A percentile compares a stretch with the other conserved stretches of the same genome.
These are phyloP conservation scores for Psittacara wagleri DNA, from an alignment of 2,113 vertebrate species.

Conservation along the genomic window DNA sequence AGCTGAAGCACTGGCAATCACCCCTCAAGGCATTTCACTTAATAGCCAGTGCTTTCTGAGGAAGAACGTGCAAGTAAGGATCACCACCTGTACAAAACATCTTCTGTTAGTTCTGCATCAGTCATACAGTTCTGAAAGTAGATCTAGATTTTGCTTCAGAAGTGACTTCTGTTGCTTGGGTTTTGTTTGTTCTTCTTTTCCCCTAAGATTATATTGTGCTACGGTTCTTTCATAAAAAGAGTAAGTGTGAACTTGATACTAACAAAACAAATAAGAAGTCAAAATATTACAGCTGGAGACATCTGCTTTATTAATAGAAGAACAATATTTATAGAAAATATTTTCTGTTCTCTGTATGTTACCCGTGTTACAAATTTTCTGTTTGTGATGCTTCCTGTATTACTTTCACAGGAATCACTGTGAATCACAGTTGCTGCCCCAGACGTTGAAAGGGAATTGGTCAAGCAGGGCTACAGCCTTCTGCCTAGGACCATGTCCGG, in stretches of 20 bases:
- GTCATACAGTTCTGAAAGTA: neutral
- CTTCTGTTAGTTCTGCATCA: neutral
- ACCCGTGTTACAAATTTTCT: neutral
- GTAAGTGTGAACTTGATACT: neutral
- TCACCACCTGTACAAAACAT: neutral
- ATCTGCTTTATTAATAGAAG: neutral
- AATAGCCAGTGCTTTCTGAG: neutral
- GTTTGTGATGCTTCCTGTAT: neutral
- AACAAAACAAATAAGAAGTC: neutral
- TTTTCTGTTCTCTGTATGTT: neutral
- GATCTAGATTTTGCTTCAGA: neutral
- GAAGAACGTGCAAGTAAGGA: neutral
- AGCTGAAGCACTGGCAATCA: neutral
- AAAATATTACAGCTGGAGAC: neutral
- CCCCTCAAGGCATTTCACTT: neutral
- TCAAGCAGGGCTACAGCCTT: neutral
- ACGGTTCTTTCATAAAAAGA: neutral
- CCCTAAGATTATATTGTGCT: neutral
- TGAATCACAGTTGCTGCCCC: neutral
- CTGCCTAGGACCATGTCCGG: neutral
- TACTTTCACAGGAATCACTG: neutral
- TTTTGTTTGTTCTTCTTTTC: neutral
- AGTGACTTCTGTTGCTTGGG: neutral
- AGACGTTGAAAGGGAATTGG: neutral
- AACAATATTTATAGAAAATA: neutral